Evolutionary conservation across 1,140 invertebrate genomes (phyloP).

Genomic region (Drosophila melanogaster): DNA sequence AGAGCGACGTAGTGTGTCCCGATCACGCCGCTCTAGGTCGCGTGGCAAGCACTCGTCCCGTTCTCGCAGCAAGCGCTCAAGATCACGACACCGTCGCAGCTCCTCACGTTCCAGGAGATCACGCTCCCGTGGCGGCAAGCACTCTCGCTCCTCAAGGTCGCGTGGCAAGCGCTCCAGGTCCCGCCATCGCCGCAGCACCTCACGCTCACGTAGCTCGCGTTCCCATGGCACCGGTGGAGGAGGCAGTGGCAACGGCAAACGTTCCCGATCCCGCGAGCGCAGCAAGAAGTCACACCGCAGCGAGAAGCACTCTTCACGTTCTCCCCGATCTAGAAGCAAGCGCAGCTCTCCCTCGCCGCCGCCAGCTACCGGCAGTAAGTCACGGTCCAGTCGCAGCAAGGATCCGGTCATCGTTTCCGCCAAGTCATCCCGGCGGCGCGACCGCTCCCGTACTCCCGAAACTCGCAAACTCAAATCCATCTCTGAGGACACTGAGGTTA

Average conservation of each 20-base stretch:
- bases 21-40: conserved; percentile 87
- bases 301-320: conserved; percentile 72
- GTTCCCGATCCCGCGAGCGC: conserved; percentile 85
- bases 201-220: conserved; percentile 76
- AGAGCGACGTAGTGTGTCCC: conserved; percentile 84
- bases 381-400: conserved; percentile 75
- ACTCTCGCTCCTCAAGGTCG: conserved; percentile 47
- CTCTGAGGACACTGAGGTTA: conserved; percentile 69
- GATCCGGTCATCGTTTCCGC: conserved; percentile 50
- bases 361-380: conserved; percentile 44
- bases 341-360: conserved; percentile 75
- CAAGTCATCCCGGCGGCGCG: conserved; percentile 68
- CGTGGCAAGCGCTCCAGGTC: conserved; percentile 87
- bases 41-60: conserved; percentile 78
- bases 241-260: conserved; percentile 85
- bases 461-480: conserved; percentile 74
- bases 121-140: conserved; percentile 62
- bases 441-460: conserved; percentile 72
- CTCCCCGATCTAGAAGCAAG: conserved; percentile 79
- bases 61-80: conserved; percentile 85
- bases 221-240: conserved; percentile 55
- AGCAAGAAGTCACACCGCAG: conserved; percentile 76
- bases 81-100: conserved; percentile 85
- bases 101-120: conserved; percentile 75
- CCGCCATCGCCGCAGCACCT: conserved; percentile 72